Evolutionary conservation across 30 jellyfish, hydroid and myxozoan genomes (phyloP).

Genomic region (Turritopsis rubra): DNA sequence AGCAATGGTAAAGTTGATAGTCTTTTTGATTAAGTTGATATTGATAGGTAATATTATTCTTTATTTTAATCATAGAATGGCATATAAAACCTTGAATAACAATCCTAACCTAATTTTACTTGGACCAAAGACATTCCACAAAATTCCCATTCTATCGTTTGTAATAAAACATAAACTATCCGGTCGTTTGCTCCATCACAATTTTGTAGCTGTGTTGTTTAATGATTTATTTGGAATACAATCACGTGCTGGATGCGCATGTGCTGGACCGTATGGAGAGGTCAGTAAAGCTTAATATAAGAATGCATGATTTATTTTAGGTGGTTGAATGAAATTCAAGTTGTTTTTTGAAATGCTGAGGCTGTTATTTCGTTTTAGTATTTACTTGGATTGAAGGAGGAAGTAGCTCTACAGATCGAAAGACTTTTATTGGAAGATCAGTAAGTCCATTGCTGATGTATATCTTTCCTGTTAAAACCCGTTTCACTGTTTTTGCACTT

Average conservation of each 20-base stretch:
- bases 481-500: background rate
- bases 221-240: slow-evolving; percentile 91
- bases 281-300: slow-evolving; percentile 19
- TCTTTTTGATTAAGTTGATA: background rate
- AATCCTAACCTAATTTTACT: slow-evolving; percentile 51
- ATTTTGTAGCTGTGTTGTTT: slow-evolving; percentile 62
- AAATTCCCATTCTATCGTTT: slow-evolving; percentile 78
- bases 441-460: slow-evolving; percentile 28
- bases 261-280: slow-evolving; percentile 98
- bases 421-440: slow-evolving; percentile 66
- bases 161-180: slow-evolving; percentile 55
- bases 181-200: slow-evolving; percentile 77
- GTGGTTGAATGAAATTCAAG: background rate
- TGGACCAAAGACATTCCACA: slow-evolving; percentile 45
- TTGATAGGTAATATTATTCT: background rate
- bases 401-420: slow-evolving; percentile 59
- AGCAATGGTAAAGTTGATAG: background rate
- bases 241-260: slow-evolving; percentile 93
- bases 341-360: background rate
- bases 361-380: slow-evolving; percentile 27
- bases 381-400: slow-evolving; percentile 82
- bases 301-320: background rate
- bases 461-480: background rate
- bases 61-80: background rate
- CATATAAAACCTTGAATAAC: slow-evolving; percentile 23